phyloP scores from a whole-genome alignment of 2,888 invertebrate species.

The Anagyrus pseudococci region DNA sequence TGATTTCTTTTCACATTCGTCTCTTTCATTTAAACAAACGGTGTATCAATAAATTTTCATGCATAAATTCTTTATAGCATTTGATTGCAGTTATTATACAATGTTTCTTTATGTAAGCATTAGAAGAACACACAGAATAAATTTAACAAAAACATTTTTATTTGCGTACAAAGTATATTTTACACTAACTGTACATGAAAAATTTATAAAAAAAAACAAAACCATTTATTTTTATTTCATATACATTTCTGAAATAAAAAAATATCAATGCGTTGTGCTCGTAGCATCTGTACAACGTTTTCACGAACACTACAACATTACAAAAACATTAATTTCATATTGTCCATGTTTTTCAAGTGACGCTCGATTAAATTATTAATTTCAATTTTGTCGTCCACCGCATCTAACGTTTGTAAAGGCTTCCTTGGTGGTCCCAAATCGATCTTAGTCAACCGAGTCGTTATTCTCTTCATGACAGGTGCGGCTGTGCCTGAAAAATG shows the following conservation, averaged over 20 bases:
- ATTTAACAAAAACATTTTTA: not conserved
- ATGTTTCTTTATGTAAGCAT: no score
- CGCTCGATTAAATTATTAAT: not conserved
- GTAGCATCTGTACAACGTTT: no score
- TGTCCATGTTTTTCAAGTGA: not conserved
- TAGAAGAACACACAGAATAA: no score
- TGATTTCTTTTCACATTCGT: conserved; percentile 4
- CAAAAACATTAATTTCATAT: not conserved
- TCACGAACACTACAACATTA: not conserved
- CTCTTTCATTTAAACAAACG: conserved; percentile 11
- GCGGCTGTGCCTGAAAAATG: conserved; percentile 12
- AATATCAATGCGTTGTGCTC: no score
- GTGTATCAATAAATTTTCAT: no score
- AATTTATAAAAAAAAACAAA: no score
- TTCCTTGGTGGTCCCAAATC: conserved; percentile 24
- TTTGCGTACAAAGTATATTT: no score
- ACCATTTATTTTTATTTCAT: no score
- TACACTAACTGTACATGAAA: no score
- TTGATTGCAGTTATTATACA: no score
- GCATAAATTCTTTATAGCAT: no score
- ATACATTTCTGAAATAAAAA: not conserved
- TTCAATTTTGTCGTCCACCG: conserved; percentile 2
- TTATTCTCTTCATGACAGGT: conserved; percentile 28
- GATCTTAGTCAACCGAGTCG: conserved; percentile 18
- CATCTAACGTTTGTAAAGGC: conserved; percentile 24